These are phyloP conservation scores for Forbesichthys papilliferus DNA, from an alignment of 2,113 vertebrate genomes.

Conservation along the genomic window DNA sequence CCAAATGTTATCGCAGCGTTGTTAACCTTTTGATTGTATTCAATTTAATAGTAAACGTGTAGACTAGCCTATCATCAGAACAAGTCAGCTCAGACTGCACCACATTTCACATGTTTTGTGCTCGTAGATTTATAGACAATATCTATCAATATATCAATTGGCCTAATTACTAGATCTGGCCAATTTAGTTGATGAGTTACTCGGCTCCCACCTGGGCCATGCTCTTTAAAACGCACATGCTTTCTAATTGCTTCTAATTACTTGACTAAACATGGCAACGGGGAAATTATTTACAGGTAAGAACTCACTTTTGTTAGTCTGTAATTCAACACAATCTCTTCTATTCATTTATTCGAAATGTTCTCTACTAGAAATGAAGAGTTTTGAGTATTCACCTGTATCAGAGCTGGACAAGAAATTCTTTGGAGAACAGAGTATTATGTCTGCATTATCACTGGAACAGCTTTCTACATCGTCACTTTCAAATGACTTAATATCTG, in stretches of 20 bases:
- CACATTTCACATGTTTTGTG: too few relatives aligned
- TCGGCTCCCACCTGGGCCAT: constrained; percentile 51
- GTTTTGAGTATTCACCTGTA: constrained; percentile 57
- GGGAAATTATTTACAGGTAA: constrained; percentile 53
- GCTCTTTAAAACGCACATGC: constrained; percentile 47
- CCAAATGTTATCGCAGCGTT: too few relatives aligned
- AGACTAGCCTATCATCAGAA: too few relatives aligned
- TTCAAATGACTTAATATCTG: constrained; percentile 31
- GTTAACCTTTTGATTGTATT: too few relatives aligned
- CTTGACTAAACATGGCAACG: constrained; percentile 28
- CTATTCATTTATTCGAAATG: background rate
- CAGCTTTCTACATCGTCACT: constrained; percentile 35
- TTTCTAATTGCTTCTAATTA: background rate
- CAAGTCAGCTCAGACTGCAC: too few relatives aligned
- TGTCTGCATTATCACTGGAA: constrained; percentile 62
- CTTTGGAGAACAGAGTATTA: constrained; percentile 55
- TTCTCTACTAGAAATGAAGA: constrained; percentile 52
- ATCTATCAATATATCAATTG: too few relatives aligned
- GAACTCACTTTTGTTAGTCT: fast-evolving
- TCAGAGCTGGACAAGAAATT: constrained; percentile 69
- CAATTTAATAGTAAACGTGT: too few relatives aligned
- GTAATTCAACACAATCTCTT: background rate
- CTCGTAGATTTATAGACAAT: too few relatives aligned
- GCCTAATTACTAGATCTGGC: too few relatives aligned
- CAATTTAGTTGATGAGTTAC: constrained; percentile 26